phyloP scores from a whole-genome alignment of 2,797 vertebrate genomes.

The Poeciliopsis gracilis region DNA sequence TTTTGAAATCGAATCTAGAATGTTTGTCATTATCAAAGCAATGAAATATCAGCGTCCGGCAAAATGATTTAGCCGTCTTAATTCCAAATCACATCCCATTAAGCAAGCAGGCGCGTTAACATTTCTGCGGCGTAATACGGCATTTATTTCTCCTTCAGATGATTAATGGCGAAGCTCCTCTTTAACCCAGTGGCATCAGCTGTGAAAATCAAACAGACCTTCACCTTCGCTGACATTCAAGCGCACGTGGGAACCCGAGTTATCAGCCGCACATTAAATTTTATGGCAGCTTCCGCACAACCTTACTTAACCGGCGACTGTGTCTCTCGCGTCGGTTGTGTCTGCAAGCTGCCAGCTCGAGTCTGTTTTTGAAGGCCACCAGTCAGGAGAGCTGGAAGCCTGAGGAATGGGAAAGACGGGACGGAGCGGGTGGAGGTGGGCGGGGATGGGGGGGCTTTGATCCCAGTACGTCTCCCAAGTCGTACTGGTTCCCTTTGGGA shows the following conservation, averaged over 20 bases:
- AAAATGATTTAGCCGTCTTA: background rate
- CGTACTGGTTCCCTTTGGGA: slow-evolving; percentile 46
- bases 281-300: slow-evolving; percentile 6
- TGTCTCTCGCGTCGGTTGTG: background rate
- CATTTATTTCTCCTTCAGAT: slow-evolving; percentile 9
- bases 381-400: slow-evolving; percentile 31
- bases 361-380: slow-evolving; percentile 59
- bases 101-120: background rate
- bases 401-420: background rate
- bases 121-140: background rate
- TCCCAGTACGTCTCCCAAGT: slow-evolving; percentile 52
- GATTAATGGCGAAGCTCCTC: slow-evolving; percentile 20
- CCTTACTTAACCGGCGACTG: slow-evolving; percentile 7
- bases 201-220: slow-evolving; percentile 25
- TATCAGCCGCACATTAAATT: slow-evolving; percentile 27
- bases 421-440: too few species aligned
- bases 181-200: slow-evolving; percentile 16
- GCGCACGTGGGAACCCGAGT: slow-evolving; percentile 30
- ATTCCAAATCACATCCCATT: background rate
- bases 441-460: slow-evolving; percentile 36
- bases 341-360: slow-evolving; percentile 30
- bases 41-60: background rate
- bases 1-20: background rate
- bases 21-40: background rate
- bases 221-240: slow-evolving; percentile 17